Evolutionary conservation across 2,797 vertebrate genomes (phyloP).

Genomic region (Xenops minutus): DNA sequence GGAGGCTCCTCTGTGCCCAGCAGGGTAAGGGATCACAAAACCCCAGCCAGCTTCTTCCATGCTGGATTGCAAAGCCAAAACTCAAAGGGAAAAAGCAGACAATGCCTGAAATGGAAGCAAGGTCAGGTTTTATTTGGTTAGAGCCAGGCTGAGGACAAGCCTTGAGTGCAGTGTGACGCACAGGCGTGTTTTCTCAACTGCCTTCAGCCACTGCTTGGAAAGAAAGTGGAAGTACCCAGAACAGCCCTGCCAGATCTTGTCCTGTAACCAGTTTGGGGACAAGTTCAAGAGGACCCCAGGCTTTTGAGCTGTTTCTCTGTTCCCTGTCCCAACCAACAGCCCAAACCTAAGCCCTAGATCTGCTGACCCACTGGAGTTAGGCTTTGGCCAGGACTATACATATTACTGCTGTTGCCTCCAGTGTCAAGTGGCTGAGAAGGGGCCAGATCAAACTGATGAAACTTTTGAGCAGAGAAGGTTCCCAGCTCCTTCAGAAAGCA

Average conservation of each 20-base stretch:
- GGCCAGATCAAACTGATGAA: not conserved
- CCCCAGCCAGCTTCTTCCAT: not conserved
- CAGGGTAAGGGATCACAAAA: not conserved
- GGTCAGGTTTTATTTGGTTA: slow-evolving; percentile 12
- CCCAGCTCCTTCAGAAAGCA: not conserved
- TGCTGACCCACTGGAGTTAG: not conserved
- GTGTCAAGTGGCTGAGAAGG: not conserved
- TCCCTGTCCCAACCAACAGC: not conserved
- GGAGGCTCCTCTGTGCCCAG: slow-evolving; percentile 11
- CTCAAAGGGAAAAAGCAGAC: not conserved
- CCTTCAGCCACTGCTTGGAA: not conserved
- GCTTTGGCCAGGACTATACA: not conserved
- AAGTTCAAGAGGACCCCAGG: not conserved
- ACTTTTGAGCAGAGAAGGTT: not conserved
- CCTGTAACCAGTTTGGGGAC: not conserved
- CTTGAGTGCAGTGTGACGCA: not conserved
- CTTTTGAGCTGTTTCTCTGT: not conserved
- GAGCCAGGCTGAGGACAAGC: slow-evolving; percentile 11
- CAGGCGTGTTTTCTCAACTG: not conserved
- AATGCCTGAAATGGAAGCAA: not conserved
- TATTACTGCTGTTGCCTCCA: not conserved
- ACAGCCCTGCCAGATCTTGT: not conserved
- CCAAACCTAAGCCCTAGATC: not conserved
- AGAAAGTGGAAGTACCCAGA: not conserved
- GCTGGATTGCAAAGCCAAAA: not conserved